Percentiles rank a stretch among this genome's conserved stretches.
These are phyloP conservation scores for Odontomachus brunneus DNA, from an alignment of 1,140 invertebrate genomes.

Conservation along the genomic window DNA sequence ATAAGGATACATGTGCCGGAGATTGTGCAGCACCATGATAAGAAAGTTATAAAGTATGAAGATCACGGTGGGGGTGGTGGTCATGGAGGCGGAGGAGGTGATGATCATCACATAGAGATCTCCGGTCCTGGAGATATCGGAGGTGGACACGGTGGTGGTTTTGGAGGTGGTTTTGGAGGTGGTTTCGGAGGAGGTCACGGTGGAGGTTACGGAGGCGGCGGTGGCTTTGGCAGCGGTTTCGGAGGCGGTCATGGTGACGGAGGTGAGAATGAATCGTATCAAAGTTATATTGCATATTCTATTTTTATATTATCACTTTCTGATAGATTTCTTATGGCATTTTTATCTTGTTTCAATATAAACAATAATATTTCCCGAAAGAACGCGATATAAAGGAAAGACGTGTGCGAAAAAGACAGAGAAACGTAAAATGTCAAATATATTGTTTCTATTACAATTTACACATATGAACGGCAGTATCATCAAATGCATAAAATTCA, in stretches of 20 bases:
- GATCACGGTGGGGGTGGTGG: slow-evolving; percentile 75
- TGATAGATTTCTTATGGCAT: neutral
- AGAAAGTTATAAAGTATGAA: slow-evolving; percentile 74
- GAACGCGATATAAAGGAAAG: too few relatives aligned
- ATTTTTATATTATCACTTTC: neutral
- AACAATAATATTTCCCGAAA: too few relatives aligned
- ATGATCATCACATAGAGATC: slow-evolving; percentile 63
- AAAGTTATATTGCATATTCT: neutral
- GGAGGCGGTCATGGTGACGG: slow-evolving; percentile 64
- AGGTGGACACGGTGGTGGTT: slow-evolving; percentile 61
- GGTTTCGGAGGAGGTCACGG: slow-evolving; percentile 55
- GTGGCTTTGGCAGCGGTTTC: slow-evolving; percentile 27
- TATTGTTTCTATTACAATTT: too few relatives aligned
- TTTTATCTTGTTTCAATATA: neutral
- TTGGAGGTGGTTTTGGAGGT: slow-evolving; percentile 64
- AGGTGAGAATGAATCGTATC: slow-evolving; percentile 11
- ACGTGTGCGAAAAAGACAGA: too few relatives aligned
- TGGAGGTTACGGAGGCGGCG: slow-evolving; percentile 33
- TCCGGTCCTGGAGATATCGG: slow-evolving; percentile 61
- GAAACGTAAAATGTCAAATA: too few relatives aligned
- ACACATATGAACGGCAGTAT: too few relatives aligned
- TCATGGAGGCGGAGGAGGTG: slow-evolving; percentile 67
- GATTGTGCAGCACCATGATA: slow-evolving; percentile 78
- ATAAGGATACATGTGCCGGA: slow-evolving; percentile 83
- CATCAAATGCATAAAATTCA: too few relatives aligned